Base-by-base conservation (phyloP, 30 jellyfish, hydroid and myxozoan genomes). In the Aurelia sp. region DNA sequence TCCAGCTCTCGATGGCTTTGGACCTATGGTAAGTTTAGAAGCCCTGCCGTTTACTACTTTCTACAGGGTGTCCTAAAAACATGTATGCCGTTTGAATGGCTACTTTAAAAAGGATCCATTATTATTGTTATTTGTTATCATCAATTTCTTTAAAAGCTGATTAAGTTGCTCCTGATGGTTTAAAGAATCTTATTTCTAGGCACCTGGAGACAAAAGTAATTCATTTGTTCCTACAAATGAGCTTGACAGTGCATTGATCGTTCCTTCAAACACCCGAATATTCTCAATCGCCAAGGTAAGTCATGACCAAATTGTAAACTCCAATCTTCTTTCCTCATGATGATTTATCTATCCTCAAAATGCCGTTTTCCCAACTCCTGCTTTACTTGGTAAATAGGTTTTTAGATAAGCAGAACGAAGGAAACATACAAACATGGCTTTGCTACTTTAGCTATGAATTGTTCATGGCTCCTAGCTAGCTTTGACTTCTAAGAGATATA, bases 1-100 rank as follows among this genome's bases (percentile, higher is more conserved):
- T 58, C 96, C 96, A 44, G 82, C 96, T 7, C 76, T 55, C 3
- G 96, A 87, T 87, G 96, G 96, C 72, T 87, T 87, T 31, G 90
- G 82, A 11, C 90, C 96, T 3, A 65, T 35, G 91, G 96, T 87
- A 55, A 8, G 74, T 64, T 50, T 67, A 9, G 24, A 24, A 64
- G 16, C 20, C 11, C 41, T 57, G 1, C 20, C 19, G 66, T n/a
- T 57, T 57, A 27, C 33, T 27, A 27, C 33, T 27, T 27, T 27
- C 2, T 27, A 27, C 33, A 27, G 33, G 33, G 33, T 27, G 33
- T 27, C 33, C 33, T 2, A 27, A 27, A 27, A 27, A 27, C 33
- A 27, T 27, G 33, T 27, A 27, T 2, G 33, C 33, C 33, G 33
- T 27, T 27, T 27, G 2, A 27, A 27, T 27, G 33, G 33, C 33